These are phyloP conservation scores for Epinotia ramella DNA, from an alignment of 2,888 invertebrate species.

Conservation along the genomic window DNA sequence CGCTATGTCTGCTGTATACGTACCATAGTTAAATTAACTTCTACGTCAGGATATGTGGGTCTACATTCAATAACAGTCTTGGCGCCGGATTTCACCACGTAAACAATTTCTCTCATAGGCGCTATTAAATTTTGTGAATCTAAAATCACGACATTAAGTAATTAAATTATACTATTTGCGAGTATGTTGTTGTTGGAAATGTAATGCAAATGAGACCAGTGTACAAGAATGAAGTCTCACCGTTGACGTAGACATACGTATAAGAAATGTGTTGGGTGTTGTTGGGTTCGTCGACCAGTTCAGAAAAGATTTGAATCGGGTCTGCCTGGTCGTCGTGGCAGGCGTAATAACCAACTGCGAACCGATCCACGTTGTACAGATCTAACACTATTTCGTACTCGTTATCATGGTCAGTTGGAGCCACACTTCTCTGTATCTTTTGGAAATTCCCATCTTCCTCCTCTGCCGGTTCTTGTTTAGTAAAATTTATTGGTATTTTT, in stretches of 20 bases:
- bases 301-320: conserved; percentile 59
- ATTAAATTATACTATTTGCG: conserved; percentile 43
- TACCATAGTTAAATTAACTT: conserved; percentile 72
- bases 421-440: conserved; percentile 51
- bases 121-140: conserved; percentile 73
- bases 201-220: conserved; percentile 42
- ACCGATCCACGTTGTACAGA: conserved; percentile 73
- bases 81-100: conserved; percentile 61
- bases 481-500: conserved; percentile 63
- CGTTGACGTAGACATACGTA: conserved; percentile 77
- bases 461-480: conserved; percentile 71
- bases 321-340: conserved; percentile 78
- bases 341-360: conserved; percentile 84
- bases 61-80: conserved; percentile 77
- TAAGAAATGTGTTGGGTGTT: conserved; percentile 71
- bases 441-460: conserved; percentile 60
- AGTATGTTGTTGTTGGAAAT: conserved; percentile 25
- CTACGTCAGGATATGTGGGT: conserved; percentile 77
- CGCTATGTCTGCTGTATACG: conserved; percentile 59
- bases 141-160: conserved; percentile 62
- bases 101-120: conserved; percentile 72
- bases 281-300: conserved; percentile 67
- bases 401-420: conserved; percentile 57
- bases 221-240: conserved; percentile 62
- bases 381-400: conserved; percentile 77